Percentiles rank a stretch among this genome's conserved stretches.
Conservation (phyloP, 2,113 vertebrate species). For the Rhagologus leucostigma region DNA sequence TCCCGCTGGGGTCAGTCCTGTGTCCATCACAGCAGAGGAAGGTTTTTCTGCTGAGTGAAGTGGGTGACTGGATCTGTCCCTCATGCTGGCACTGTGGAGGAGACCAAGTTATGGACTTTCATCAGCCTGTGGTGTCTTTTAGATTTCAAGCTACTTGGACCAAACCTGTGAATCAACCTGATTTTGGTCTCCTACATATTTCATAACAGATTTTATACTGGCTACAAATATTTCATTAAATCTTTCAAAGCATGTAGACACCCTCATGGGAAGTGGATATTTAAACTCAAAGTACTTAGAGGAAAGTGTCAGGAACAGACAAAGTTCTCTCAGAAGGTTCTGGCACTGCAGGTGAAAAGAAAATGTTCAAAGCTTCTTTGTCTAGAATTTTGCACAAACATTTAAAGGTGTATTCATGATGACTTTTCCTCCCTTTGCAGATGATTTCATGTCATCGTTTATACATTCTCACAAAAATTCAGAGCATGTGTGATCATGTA, state of each 20-base stretch:
- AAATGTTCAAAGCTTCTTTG: background rate
- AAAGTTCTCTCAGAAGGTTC: background rate
- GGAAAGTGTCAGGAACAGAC: background rate
- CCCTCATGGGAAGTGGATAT: background rate
- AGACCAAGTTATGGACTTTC: background rate
- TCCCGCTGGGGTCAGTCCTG: background rate
- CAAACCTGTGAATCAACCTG: background rate
- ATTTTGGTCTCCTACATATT: background rate
- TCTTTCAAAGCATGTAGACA: background rate
- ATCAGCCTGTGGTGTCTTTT: background rate
- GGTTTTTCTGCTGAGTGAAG: background rate
- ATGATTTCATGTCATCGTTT: background rate
- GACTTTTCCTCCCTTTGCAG: background rate
- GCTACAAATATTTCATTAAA: background rate
- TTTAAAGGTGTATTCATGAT: background rate
- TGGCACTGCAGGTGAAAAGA: background rate
- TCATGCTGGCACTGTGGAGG: background rate
- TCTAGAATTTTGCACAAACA: background rate
- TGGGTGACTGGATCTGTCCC: background rate
- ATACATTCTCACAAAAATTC: background rate
- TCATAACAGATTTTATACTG: background rate
- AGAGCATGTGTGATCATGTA: background rate
- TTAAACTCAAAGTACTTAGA: background rate
- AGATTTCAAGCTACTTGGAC: background rate
- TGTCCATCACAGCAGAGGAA: background rate